Base-by-base conservation (phyloP, 1,140 invertebrate species). In the Drosophila albomicans region DNA sequence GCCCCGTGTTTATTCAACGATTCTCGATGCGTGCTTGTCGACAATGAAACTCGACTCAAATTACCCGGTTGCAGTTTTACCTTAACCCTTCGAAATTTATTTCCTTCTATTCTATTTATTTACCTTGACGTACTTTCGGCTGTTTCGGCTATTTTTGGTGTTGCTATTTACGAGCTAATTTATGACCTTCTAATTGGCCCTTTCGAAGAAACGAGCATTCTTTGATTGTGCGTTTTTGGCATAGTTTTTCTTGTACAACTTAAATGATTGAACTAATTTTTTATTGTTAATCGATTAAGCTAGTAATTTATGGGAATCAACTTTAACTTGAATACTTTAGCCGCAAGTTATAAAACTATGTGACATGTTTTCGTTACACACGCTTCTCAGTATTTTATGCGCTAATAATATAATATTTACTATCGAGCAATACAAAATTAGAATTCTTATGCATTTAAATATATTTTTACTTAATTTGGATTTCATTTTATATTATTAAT, bases 31-130 rank as follows among this genome's bases (percentile, higher is more conserved):
- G 82, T 87, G 82, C 59, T 49, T n/a, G 35, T 30, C 46, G 76
- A 54, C 76, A 87, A 82, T 87, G 11, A 54, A 54, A 54, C 51
- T 88, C 69, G 56, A 74, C 79, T 82, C 78, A 77, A 82, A 87
- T 87, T 87, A 78, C 84, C 62, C 52, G 51, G 52, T 70, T 87
- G 76, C 76, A 81, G 70, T 63, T 70, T 67, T 75, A 59, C 75
- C 69, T 45, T 69, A 85, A 79, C 82, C 79, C 72, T 41, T 66
- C 68, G 8, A 79, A 77, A 71, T 74, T 48, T 68, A 82, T 79
- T 63, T 63, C 32, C 62, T 70, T 82, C 46, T 6, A 57, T 74
- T 76, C 57, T 74, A 73, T 82, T 87, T 87, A 77, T 82, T 86
- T 86, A 76, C 66, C 78, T 74, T 61, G 25, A n/a, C 66, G 51